phyloP scores from a whole-genome alignment of 2,888 invertebrate species.

The Chrysotoxum bicinctum region DNA sequence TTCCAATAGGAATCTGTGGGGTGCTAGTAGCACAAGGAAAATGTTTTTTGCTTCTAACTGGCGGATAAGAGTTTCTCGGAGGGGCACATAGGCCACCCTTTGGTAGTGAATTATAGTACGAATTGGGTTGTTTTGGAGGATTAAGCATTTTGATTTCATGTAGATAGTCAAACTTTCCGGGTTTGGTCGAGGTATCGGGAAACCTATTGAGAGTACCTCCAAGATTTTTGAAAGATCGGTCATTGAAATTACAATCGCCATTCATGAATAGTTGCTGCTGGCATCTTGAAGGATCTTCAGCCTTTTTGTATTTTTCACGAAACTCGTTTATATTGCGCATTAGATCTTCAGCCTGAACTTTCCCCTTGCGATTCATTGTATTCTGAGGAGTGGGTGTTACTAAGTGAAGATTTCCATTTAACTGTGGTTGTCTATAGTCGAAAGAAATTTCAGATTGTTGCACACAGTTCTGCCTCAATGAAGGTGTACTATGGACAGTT shows the following conservation, averaged over 20 bases:
- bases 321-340: constrained; percentile 85
- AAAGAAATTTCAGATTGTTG: constrained; percentile 65
- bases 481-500: constrained; percentile 79
- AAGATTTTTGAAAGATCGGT: constrained; percentile 22
- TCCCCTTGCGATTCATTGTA: constrained; percentile 74
- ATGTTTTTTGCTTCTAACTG: constrained; percentile 83
- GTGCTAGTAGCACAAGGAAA: constrained; percentile 43
- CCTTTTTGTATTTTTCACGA: constrained; percentile 85
- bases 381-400: constrained; percentile 66
- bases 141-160: constrained; percentile 80
- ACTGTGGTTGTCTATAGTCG: constrained; percentile 69
- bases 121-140: constrained; percentile 77
- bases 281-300: constrained; percentile 80
- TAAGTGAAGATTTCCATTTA: constrained; percentile 45
- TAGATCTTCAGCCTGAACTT: constrained; percentile 83
- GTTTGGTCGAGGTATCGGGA: constrained; percentile 46
- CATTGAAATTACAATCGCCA: constrained; percentile 34
- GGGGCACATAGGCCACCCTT: constrained; percentile 84
- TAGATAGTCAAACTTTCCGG: constrained; percentile 79
- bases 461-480: constrained; percentile 75
- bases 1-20: constrained; percentile 36
- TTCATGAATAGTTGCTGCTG: constrained; percentile 60
- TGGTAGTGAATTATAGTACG: constrained; percentile 80
- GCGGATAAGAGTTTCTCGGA: constrained; percentile 85
- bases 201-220: constrained; percentile 74